A percentile compares a stretch with the other conserved stretches of the same genome.
Evolutionary conservation across 2,888 invertebrate genomes (phyloP).

Genomic region (Ennomos quercinarius): DNA sequence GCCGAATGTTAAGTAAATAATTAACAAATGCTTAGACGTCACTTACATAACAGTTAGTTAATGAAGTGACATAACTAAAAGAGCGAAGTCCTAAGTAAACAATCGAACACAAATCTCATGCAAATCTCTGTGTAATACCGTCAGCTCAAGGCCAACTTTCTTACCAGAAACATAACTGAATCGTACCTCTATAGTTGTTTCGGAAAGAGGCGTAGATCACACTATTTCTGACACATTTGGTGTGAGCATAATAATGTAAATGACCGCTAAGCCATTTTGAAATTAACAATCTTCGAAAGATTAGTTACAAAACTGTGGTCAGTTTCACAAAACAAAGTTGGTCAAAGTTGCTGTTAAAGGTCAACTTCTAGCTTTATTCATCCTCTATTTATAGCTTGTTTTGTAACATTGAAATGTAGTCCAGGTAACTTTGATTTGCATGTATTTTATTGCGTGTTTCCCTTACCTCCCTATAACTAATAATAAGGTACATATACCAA

Average conservation of each 20-base stretch:
- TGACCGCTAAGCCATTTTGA: conserved; percentile 48
- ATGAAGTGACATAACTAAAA: conserved; percentile 19
- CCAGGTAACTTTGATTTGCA: conserved; percentile 24
- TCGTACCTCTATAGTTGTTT: conserved; percentile 40
- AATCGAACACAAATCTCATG: conserved; percentile 20
- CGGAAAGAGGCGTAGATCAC: conserved; percentile 49
- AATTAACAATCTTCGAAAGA: conserved; percentile 47
- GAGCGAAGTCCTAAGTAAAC: conserved; percentile 17
- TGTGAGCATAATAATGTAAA: conserved; percentile 60
- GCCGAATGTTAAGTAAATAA: neutral
- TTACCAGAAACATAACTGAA: conserved; percentile 33
- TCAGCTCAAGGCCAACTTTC: conserved; percentile 27
- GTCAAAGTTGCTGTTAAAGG: conserved; percentile 30
- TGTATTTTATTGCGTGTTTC: conserved; percentile 17
- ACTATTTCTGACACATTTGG: conserved; percentile 40
- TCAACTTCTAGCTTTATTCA: conserved; percentile 37
- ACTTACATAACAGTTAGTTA: conserved; percentile 17
- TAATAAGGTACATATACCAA: neutral
- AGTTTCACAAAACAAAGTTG: conserved; percentile 39
- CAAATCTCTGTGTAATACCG: conserved; percentile 20
- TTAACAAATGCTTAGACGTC: conserved; percentile 8
- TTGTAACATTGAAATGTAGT: conserved; percentile 28
- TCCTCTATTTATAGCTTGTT: conserved; percentile 34
- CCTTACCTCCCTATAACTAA: neutral
- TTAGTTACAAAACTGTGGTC: conserved; percentile 51